These are phyloP conservation scores for Pachypanchax playfairii DNA, from an alignment of 2,113 vertebrate genomes.

Conservation along the genomic window DNA sequence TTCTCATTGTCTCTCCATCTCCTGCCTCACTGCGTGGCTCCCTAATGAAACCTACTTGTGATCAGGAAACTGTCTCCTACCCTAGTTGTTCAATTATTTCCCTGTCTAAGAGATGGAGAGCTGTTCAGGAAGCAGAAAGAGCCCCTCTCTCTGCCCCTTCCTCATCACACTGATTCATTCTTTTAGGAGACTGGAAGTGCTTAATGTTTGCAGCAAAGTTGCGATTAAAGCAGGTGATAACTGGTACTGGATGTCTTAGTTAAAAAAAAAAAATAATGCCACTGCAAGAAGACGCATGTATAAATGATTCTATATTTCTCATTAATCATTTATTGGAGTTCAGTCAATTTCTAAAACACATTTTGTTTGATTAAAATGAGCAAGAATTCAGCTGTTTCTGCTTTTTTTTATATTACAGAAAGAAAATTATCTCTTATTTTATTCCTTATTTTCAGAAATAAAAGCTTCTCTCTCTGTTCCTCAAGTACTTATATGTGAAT, in stretches of 20 bases:
- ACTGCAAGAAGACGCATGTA: too few relatives aligned
- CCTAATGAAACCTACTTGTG: conserved; percentile 62
- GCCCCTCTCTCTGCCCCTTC: not conserved
- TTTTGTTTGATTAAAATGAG: too few relatives aligned
- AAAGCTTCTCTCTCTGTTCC: too few relatives aligned
- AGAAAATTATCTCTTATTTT: too few relatives aligned
- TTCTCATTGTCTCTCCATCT: conserved; percentile 7
- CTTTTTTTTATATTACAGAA: too few relatives aligned
- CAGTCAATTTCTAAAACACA: not conserved
- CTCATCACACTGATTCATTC: conserved; percentile 45
- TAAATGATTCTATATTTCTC: not conserved
- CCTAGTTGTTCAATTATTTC: conserved; percentile 66
- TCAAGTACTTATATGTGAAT: too few relatives aligned
- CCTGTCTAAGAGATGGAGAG: conserved; percentile 62
- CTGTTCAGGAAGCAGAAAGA: conserved; percentile 25
- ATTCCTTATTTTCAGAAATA: too few relatives aligned
- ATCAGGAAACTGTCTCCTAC: conserved; percentile 57
- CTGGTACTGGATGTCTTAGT: conserved; percentile 19
- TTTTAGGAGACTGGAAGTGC: conserved; percentile 52
- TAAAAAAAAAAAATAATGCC: too few relatives aligned
- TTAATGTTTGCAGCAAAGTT: conserved; percentile 58
- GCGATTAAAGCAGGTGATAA: conserved; percentile 46
- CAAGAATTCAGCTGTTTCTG: too few relatives aligned
- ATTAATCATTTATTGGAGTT: too few relatives aligned
- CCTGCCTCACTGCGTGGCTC: not conserved